phyloP scores from a whole-genome alignment of 35 echinoderm and acorn worm species.

The Ophiothrix spiculata region DNA sequence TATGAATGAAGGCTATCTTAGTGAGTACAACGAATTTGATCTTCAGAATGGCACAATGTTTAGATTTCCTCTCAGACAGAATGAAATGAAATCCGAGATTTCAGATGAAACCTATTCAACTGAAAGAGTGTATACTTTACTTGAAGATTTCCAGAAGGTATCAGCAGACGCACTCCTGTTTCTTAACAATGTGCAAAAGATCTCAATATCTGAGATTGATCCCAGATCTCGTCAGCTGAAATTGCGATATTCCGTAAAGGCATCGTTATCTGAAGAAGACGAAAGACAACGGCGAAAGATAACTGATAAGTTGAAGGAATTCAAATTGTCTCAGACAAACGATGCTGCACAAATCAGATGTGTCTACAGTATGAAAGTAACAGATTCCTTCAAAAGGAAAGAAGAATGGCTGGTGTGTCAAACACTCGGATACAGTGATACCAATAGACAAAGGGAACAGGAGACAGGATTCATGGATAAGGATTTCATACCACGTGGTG shows the following conservation, averaged over 20 bases:
- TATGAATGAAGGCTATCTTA: constrained; percentile 38
- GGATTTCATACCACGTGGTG: constrained; percentile 37
- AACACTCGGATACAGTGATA: not conserved
- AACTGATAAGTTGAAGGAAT: not conserved
- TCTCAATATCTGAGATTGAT: constrained; percentile 44
- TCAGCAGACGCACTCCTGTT: constrained; percentile 48
- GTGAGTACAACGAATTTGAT: not conserved
- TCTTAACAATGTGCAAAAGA: constrained; percentile 57
- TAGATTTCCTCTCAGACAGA: constrained; percentile 47
- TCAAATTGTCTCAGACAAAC: not conserved
- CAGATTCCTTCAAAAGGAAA: not conserved
- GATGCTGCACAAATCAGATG: not conserved
- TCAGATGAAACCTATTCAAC: constrained; percentile 1
- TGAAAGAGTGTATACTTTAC: not conserved
- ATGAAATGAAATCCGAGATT: constrained; percentile 11
- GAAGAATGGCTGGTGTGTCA: constrained; percentile 44
- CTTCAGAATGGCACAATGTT: constrained; percentile 34
- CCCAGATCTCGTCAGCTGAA: not conserved
- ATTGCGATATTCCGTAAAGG: not conserved
- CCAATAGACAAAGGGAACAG: not conserved
- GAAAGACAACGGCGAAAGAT: not conserved
- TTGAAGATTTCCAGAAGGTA: constrained; percentile 35
- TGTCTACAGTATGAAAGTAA: not conserved
- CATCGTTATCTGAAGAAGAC: not conserved
- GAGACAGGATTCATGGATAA: not conserved